Conservation (phyloP, 53 echinoderm and acorn worm species). For the Patiria pectinifera region DNA sequence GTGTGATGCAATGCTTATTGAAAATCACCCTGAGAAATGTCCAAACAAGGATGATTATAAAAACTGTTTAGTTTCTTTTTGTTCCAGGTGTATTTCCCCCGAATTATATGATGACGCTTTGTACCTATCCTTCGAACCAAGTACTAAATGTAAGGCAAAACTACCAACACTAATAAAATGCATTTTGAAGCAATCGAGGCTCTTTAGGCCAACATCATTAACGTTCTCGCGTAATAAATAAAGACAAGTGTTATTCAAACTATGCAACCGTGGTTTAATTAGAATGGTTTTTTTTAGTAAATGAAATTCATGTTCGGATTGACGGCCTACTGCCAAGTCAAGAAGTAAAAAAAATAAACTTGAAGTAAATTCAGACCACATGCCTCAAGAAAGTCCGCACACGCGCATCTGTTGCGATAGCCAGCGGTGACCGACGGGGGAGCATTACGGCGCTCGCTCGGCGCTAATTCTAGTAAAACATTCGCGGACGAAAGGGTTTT, state of each 20-base stretch:
- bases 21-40: too few relatives aligned
- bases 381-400: slow-evolving; percentile 39
- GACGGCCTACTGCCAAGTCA: not conserved
- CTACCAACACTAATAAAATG: too few relatives aligned
- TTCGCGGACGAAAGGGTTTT: not conserved
- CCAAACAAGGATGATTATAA: too few relatives aligned
- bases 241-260: slow-evolving; percentile 34
- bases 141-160: too few relatives aligned
- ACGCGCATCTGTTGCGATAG: slow-evolving; percentile 47
- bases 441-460: slow-evolving; percentile 33
- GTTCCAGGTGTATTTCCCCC: too few relatives aligned
- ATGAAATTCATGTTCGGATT: not conserved
- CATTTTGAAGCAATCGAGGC: not conserved
- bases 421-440: slow-evolving; percentile 47
- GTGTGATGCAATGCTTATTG: too few relatives aligned
- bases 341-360: not conserved
- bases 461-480: slow-evolving; percentile 57
- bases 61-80: too few relatives aligned
- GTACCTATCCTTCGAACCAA: too few relatives aligned
- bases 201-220: not conserved
- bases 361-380: slow-evolving; percentile 40
- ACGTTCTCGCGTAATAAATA: slow-evolving; percentile 1
- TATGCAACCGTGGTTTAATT: slow-evolving; percentile 11
- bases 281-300: not conserved
- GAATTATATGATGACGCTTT: too few relatives aligned